These are phyloP conservation scores for Phyllotreta cruciferae DNA, from an alignment of 2,888 invertebrate species.

Conservation along the genomic window DNA sequence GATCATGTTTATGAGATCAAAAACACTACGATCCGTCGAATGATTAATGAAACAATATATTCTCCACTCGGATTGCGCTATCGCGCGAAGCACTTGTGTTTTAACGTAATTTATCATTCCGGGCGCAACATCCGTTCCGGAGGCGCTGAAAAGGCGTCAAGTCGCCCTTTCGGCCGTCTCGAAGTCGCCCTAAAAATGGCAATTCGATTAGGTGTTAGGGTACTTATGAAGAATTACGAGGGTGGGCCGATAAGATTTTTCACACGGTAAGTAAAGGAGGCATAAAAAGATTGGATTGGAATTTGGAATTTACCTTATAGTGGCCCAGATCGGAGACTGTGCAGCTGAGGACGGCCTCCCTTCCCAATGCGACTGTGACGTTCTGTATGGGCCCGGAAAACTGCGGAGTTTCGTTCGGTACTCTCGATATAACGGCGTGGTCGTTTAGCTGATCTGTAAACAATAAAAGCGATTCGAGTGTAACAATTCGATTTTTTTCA, in stretches of 20 bases:
- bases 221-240: no score
- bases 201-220: no score
- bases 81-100: no score
- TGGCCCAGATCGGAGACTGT: conserved; percentile 75
- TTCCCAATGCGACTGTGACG: conserved; percentile 76
- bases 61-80: no score
- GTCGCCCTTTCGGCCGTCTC: no score
- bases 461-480: conserved; percentile 4
- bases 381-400: conserved; percentile 75
- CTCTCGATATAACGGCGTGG: conserved; percentile 22
- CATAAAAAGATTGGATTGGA: not conserved
- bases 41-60: no score
- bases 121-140: no score
- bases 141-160: no score
- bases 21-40: no score
- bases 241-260: not conserved
- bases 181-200: no score
- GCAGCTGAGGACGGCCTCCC: conserved; percentile 77
- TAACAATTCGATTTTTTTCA: not conserved
- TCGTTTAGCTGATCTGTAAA: conserved; percentile 34
- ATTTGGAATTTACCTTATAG: conserved; percentile 69
- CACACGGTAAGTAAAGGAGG: not conserved
- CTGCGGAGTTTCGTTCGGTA: conserved; percentile 64
- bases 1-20: no score
- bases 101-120: no score